Evolutionary conservation across 2,888 invertebrate genomes (phyloP), one percentile per base, ranked within the genome.

Genomic region (Ectemnius lituratus): DNA sequence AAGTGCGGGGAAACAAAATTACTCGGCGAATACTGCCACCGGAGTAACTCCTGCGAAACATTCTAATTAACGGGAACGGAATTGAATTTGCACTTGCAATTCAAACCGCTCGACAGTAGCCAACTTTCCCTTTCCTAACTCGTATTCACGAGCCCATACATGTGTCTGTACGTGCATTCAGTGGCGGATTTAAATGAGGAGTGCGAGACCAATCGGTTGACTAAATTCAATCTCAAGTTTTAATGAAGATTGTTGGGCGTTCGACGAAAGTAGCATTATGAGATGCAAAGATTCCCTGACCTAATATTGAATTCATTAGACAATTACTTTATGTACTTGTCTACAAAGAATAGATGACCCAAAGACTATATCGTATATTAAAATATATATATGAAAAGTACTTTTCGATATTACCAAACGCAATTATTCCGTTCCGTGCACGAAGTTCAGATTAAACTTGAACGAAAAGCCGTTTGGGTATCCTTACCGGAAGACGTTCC

Each of bases 51-150:
- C 67, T 56, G 76, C 76, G 73, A 79, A 80, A 80, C 73, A 75
- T 79, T 79, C 71, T 80, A 77, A 79, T 80, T 80, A 79, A 80
- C 73, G 67, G 57, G 18, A 70, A 76, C 73, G 60, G 75, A 80
- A 80, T 80, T 65, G 67, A 72, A 73, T 78, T 80, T 80, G 67
- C 70, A 57, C 59, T 60, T 61, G 64, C 64, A 58, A 62, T 62
- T 69, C 68, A 14, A 20, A 16, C 56, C 37, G 23, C 45, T 46
- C 14, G 20, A 37, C 56, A 6, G 4, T 20, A 20, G 16, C 37
- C 58, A 8, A 27, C 47, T 60, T 60, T 20, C 62, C 58, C 16
- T 46, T 57, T 28, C 57, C 37, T 37, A 37, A 37, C 37, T 37
- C 37, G 37, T 4, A 37, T 37, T 37, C 37, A 37, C 37, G 6